Evolutionary conservation across 2,888 invertebrate genomes (phyloP), one percentile per base, ranked within the genome.

Genomic region (Rapana venosa): DNA sequence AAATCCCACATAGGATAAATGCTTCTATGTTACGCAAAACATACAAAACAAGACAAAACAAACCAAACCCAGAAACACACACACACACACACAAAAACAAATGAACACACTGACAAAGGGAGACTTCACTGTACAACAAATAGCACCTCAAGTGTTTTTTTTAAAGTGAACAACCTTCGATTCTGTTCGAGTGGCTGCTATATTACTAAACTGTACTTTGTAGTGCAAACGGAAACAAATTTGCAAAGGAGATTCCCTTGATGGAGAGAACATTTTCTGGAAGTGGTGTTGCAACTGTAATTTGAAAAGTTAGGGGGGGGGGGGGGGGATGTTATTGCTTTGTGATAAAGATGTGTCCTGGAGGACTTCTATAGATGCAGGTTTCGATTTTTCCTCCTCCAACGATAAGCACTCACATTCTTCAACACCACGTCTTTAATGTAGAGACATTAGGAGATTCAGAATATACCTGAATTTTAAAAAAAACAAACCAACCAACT

Each of bases 81-180:
- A 32, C 4, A 17, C 32, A 32, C 77, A 79, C 32, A 20, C 32
- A 32, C 32, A 79, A 32, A 47, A 2, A 47, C 47, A 47, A 47
- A 66, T 66, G 66, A 66, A 66, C 66, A 66, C 77, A 77, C 20
- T 5, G 30, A 30, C 35, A 81, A 32, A 35, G 35, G 35, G 36
- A 81, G 35, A 47, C 47, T 47, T n/a, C 32, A 26, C n/a, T 66
- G 66, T 58, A 32, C 35, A 86, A 32, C 32, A 35, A 1, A 66
- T 86, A 86, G 86, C 86, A 86, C 86, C 86, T 66, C 32, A 86
- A 6, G 11, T 11, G 36, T 13, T 36, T 36, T 83, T 30, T 26
- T 36, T 47, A 8, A 83, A 83, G 81, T 83, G 26, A 47, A 1
- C 22, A 26, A 47, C 47, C 81, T 83, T 5, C 81, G 36, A 47